A percentile compares a stretch with the other conserved stretches of the same genome.
Evolutionary conservation across 2,888 invertebrate genomes (phyloP).

Genomic region (Drosophila anomalata): DNA sequence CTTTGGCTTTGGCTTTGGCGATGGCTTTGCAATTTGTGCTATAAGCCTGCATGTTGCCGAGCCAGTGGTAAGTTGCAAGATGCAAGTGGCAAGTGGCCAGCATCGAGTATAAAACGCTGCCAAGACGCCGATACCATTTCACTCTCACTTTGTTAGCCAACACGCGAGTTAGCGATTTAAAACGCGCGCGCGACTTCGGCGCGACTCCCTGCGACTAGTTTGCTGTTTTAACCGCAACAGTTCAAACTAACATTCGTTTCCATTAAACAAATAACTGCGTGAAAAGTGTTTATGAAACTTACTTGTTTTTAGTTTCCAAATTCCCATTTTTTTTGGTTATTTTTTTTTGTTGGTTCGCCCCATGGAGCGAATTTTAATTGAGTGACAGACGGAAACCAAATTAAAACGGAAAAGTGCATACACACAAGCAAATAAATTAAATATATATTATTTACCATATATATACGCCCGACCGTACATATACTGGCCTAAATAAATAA

Average conservation of each 20-base stretch:
- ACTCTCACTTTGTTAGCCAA: conserved; percentile 78
- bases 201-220: conserved; percentile 14
- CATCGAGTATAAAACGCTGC: conserved; percentile 72
- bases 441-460: conserved; percentile 14
- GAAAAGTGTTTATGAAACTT: conserved; percentile 36
- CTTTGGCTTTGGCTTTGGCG: not conserved
- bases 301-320: conserved; percentile 28
- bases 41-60: conserved; percentile 29
- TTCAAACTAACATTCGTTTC: conserved; percentile 21
- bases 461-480: not conserved
- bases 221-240: not conserved
- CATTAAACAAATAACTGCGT: conserved; percentile 42
- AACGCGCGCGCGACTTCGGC: conserved; percentile 28
- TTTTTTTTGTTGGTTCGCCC: conserved; percentile 27
- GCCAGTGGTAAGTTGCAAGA: conserved; percentile 30
- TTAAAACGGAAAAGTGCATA: conserved; percentile 18
- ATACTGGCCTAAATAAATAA: conserved; percentile 24
- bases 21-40: conserved; percentile 13
- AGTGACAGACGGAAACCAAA: conserved; percentile 45
- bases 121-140: conserved; percentile 70
- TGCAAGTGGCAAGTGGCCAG: conserved; percentile 20
- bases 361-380: conserved; percentile 44
- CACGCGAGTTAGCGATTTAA: conserved; percentile 46
- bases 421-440: conserved; percentile 15
- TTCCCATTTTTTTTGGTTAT: conserved; percentile 15